Evolutionary conservation across 1,140 invertebrate genomes (phyloP), one percentile per base, ranked within the genome.

Genomic region (Leptonema lineaticorne): DNA sequence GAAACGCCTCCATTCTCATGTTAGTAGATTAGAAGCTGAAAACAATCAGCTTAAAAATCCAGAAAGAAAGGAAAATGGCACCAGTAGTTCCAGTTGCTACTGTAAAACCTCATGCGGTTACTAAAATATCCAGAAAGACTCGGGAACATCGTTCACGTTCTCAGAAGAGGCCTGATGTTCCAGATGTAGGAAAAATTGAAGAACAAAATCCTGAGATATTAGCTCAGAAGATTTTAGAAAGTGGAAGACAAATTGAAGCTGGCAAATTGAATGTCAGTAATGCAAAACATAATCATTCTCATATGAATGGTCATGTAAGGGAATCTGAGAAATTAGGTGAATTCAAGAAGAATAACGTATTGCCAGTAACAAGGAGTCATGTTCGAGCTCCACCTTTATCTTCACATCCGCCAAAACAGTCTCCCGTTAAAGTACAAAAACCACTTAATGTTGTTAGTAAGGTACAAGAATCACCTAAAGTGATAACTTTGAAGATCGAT

Each of bases 141-240:
- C 81, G 91, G 24, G 91, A 92, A 63, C 85, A 88, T 64, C 84
- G 92, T 1, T 88, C 89, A 1, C 82, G 92, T 2, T 93, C 91
- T 0, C 92, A 94, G 77, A 92, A 95, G 75, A 95, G 92, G 92
- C 92, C 93, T 0, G 92, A 94, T 71, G 90, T 95, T 24, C 92
- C 92, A 0, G 92, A 94, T 72, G 87, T 94, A 28, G 92, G 89
- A 1, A 94, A 94, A 78, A 95, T 95, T 67, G 90, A 94, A 74
- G 93, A 95, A 74, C 93, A 93, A 74, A 94, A 95, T 83, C 93
- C 92, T 0, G 93, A 95, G 78, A 87, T 94, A 45, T 78, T 95
- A 14, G 92, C 93, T 0, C 90, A 92, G 77, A 95, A 95, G 76
- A 94, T 95, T 68, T 79, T 95, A 16, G 93, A 95, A 78, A 94